Percentiles rank a stretch among this genome's conserved stretches.
These are phyloP conservation scores for Hypercompe scribonia DNA, from an alignment of 2,888 invertebrate species.

Conservation along the genomic window DNA sequence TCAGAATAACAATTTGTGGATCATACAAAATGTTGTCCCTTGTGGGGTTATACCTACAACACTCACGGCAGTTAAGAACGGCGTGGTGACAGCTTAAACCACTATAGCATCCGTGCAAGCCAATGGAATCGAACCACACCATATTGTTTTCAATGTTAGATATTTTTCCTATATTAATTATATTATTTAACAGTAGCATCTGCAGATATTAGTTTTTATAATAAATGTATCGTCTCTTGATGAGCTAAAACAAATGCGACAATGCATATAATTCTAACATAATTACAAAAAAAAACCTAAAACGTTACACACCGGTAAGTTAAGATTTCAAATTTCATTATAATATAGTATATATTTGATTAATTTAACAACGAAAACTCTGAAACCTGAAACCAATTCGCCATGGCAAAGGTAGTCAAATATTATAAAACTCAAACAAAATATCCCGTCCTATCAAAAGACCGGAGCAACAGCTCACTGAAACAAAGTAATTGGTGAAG, in stretches of 20 bases:
- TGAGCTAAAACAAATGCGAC: neutral
- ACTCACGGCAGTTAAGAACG: no score
- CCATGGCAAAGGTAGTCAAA: slow-evolving; percentile 50
- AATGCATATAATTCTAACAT: neutral
- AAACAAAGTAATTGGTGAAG: slow-evolving; percentile 76
- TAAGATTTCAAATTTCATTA: neutral
- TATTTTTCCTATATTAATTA: no score
- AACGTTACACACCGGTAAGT: neutral
- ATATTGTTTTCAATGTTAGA: no score
- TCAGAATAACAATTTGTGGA: no score
- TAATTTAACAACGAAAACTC: slow-evolving; percentile 23
- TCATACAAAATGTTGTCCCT: no score
- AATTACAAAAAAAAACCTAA: neutral
- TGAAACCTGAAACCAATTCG: slow-evolving; percentile 25
- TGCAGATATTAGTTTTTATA: no score
- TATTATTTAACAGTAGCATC: no score
- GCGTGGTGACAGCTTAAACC: no score
- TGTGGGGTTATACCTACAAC: no score
- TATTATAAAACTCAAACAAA: slow-evolving; percentile 62
- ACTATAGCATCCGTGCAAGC: no score
- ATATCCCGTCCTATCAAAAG: slow-evolving; percentile 50
- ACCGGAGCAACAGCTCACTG: slow-evolving; percentile 64
- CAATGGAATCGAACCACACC: neutral
- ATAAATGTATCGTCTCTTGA: no score
- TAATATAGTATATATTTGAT: neutral